phyloP scores from a whole-genome alignment of 2,888 invertebrate species.

The Anticlea derivata region DNA sequence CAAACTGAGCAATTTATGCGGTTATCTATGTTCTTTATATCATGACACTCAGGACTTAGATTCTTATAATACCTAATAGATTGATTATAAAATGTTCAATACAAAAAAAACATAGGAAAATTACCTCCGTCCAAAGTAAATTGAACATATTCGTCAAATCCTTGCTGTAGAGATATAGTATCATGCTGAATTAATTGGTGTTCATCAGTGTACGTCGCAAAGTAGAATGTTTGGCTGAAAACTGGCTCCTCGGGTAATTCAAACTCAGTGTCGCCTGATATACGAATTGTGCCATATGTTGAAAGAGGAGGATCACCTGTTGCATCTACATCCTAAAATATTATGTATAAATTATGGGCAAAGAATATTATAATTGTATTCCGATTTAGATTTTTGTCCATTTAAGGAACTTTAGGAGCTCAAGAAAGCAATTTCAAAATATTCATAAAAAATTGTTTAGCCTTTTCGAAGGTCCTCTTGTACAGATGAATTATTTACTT shows the following conservation, averaged over 20 bases:
- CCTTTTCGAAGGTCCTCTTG: neutral
- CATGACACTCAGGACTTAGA: too few species aligned
- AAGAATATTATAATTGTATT: neutral
- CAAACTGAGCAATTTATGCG: too few species aligned
- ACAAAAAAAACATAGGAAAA: too few species aligned
- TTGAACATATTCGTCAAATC: conserved; percentile 58
- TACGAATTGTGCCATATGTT: conserved; percentile 53
- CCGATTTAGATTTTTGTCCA: too few species aligned
- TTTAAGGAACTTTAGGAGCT: too few species aligned
- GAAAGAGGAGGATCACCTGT: conserved; percentile 56
- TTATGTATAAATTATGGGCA: too few species aligned
- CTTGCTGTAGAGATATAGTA: conserved; percentile 57
- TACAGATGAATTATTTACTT: neutral
- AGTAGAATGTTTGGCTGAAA: conserved; percentile 71
- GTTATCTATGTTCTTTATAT: too few species aligned
- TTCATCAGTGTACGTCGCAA: conserved; percentile 62
- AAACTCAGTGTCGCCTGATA: conserved; percentile 61
- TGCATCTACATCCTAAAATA: conserved; percentile 64
- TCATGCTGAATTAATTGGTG: conserved; percentile 49
- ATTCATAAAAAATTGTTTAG: neutral
- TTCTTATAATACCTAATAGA: too few species aligned
- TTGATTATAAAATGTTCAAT: neutral
- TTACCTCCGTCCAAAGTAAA: conserved; percentile 66
- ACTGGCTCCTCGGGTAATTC: conserved; percentile 71
- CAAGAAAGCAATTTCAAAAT: too few species aligned